These are phyloP conservation scores for Aurelia aurita DNA, from an alignment of 30 jellyfish, hydroid and myxozoan species.

Conservation along the genomic window DNA sequence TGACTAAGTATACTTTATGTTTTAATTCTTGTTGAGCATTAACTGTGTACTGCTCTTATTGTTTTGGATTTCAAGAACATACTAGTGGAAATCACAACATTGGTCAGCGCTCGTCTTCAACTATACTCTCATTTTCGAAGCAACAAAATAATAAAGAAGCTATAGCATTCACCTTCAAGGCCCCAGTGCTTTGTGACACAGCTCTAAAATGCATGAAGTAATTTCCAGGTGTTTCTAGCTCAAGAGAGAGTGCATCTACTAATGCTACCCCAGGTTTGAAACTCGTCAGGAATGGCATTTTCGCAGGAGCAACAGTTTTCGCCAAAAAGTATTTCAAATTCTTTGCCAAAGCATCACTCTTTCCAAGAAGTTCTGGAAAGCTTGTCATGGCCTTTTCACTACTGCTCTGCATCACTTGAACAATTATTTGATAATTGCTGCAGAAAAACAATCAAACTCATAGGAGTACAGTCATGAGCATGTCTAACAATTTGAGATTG, in stretches of 20 bases:
- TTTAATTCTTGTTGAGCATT: too few species aligned
- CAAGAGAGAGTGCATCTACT: conserved; percentile 40
- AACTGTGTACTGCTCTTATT: too few species aligned
- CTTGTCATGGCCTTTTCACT: conserved; percentile 12
- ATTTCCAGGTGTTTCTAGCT: conserved; percentile 68
- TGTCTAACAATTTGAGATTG: too few species aligned
- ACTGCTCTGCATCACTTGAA: conserved; percentile 16
- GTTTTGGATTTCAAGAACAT: too few species aligned
- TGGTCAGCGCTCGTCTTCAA: too few species aligned
- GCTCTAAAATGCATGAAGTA: conserved; percentile 63
- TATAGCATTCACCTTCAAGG: neutral
- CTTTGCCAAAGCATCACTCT: conserved; percentile 47
- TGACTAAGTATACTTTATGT: too few species aligned
- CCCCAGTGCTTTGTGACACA: conserved; percentile 1
- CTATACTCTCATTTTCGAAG: too few species aligned
- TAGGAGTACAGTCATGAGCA: too few species aligned
- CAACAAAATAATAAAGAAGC: too few species aligned
- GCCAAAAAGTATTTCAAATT: conserved; percentile 56
- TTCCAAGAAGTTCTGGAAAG: conserved; percentile 22
- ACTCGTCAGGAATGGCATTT: conserved; percentile 14
- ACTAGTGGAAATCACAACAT: too few species aligned
- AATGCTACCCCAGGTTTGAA: conserved; percentile 55
- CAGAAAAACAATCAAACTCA: neutral
- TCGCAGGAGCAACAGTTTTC: neutral
- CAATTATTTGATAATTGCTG: conserved; percentile 67